Evolutionary conservation across 2,113 vertebrate species (phyloP).

Genomic region (Hemiscyllium ocellatum): DNA sequence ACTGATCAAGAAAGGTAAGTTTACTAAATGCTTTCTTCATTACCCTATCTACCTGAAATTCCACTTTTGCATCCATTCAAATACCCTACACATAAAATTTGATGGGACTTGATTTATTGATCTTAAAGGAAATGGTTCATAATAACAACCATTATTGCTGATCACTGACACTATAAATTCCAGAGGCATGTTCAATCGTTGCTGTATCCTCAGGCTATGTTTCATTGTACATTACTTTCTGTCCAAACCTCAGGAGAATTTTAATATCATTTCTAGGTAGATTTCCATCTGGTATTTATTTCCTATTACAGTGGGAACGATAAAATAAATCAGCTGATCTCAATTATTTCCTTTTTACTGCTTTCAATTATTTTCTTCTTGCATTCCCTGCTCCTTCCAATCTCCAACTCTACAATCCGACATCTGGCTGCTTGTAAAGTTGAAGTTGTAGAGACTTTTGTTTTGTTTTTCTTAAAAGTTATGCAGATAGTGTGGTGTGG

Average conservation of each 20-base stretch:
- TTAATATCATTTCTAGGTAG: not conserved
- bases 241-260: slow-evolving; percentile 18
- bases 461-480: not conserved
- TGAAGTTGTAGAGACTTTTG: not conserved
- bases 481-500: not conserved
- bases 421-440: not conserved
- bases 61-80: not conserved
- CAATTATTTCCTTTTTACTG: not conserved
- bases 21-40: too few relatives aligned
- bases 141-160: slow-evolving; percentile 15
- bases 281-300: slow-evolving; percentile 1
- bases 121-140: not conserved
- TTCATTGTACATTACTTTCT: not conserved
- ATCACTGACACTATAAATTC: slow-evolving; percentile 5
- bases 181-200: not conserved
- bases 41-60: too few relatives aligned
- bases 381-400: not conserved
- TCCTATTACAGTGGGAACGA: not conserved
- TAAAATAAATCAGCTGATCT: not conserved
- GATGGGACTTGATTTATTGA: not conserved
- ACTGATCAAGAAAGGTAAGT: too few relatives aligned
- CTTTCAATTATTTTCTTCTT: not conserved
- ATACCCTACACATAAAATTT: not conserved
- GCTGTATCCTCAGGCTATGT: not conserved
- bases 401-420: not conserved